A percentile compares a stretch with the other conserved stretches of the same genome.
phyloP scores from a whole-genome alignment of 1,140 invertebrate species.

The Pogonus chalceus region DNA sequence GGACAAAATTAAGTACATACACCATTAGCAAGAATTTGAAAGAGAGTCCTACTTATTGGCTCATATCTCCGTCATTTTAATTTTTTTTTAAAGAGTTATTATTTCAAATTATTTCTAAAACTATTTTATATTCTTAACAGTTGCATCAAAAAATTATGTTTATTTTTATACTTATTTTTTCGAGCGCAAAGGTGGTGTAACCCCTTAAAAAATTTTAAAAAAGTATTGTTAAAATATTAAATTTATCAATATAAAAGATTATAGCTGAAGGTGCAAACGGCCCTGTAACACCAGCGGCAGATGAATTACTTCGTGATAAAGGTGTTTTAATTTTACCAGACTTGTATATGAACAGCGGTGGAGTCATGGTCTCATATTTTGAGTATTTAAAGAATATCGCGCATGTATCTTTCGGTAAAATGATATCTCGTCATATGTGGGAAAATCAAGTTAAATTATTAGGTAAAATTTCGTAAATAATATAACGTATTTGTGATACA shows the following conservation, averaged over 20 bases:
- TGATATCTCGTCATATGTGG: constrained; percentile 82
- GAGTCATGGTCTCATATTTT: constrained; percentile 89
- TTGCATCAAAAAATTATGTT: no score
- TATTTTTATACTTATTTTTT: no score
- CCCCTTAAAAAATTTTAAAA: background rate
- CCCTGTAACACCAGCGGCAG: constrained; percentile 73
- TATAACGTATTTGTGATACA: constrained; percentile 5
- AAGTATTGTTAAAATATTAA: no score
- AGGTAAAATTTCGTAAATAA: no score
- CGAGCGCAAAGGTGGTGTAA: no score
- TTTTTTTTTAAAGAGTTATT: no score
- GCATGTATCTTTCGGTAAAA: constrained; percentile 77
- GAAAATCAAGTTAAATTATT: constrained; percentile 65
- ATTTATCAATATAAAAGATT: no score
- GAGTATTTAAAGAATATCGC: constrained; percentile 89
- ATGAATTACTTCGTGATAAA: constrained; percentile 58
- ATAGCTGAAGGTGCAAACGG: constrained; percentile 78
- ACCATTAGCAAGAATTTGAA: background rate
- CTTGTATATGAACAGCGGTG: constrained; percentile 76
- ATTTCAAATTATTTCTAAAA: no score
- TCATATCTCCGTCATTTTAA: no score
- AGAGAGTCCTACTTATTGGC: no score
- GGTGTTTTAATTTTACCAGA: constrained; percentile 77
- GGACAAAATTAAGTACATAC: background rate
- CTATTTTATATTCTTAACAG: no score